Conservation (phyloP, 64 coral and sea anemone species). For the Pocillopora damicornis region DNA sequence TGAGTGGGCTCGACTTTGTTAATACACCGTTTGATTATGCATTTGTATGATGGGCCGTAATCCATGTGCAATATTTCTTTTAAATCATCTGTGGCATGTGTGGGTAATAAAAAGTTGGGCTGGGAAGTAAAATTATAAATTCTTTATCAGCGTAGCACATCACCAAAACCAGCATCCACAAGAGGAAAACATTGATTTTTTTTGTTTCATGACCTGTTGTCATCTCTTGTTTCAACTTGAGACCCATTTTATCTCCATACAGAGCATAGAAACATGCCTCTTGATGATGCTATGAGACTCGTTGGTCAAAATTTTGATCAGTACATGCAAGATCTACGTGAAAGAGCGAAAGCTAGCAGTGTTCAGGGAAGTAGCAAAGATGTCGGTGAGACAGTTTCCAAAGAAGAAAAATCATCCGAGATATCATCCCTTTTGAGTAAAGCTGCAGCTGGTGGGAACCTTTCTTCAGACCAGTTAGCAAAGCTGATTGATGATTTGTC, state of each 20-base stretch:
- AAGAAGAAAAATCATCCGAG: slow-evolving; percentile 41
- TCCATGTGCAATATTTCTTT: too few species aligned
- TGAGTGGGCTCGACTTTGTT: too few species aligned
- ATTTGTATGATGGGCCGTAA: too few species aligned
- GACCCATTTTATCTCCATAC: slow-evolving; percentile 94
- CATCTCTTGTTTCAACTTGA: slow-evolving; percentile 39
- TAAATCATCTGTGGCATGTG: too few species aligned
- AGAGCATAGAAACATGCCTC: slow-evolving; percentile 99
- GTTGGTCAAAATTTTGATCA: slow-evolving; percentile 99
- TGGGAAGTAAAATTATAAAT: too few species aligned
- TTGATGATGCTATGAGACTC: slow-evolving; percentile 96
- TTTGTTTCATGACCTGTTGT: background rate
- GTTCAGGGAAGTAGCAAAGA: slow-evolving; percentile 11
- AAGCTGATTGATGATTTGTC: slow-evolving; percentile 87
- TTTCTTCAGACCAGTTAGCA: slow-evolving; percentile 77
- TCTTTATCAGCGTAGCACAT: too few species aligned
- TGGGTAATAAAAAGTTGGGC: too few species aligned
- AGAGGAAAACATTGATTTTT: too few species aligned
- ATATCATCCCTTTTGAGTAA: slow-evolving; percentile 62
- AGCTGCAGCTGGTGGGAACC: slow-evolving; percentile 67
- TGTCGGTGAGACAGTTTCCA: slow-evolving; percentile 3
- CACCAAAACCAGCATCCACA: too few species aligned
- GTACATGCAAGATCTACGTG: slow-evolving; percentile 99
- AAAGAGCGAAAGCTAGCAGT: slow-evolving; percentile 50
- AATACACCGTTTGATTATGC: too few species aligned